These are phyloP conservation scores for Hemibagrus wyckioides DNA, from an alignment of 2,113 vertebrate species.

Conservation along the genomic window DNA sequence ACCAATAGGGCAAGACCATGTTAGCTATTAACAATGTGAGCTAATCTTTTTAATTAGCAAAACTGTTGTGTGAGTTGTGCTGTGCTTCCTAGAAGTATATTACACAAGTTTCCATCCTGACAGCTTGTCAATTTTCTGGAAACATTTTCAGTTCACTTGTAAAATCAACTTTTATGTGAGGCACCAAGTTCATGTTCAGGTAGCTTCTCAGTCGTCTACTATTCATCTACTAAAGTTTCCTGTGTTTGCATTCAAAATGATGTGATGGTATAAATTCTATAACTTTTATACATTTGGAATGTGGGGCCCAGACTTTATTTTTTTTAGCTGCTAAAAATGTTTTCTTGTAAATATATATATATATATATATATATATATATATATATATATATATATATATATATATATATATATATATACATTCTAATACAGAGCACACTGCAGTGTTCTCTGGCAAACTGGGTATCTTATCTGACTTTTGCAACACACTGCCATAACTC, in stretches of 20 bases:
- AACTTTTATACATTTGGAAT: background rate
- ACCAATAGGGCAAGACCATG: constrained; percentile 30
- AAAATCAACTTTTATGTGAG: background rate
- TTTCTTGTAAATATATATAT: background rate
- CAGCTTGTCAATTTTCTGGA: background rate
- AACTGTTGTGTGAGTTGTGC: background rate
- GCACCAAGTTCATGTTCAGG: background rate
- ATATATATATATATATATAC: too few species aligned
- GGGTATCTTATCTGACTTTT: constrained; percentile 24
- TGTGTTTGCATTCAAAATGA: too few species aligned
- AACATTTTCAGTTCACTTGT: background rate
- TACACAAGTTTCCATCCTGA: background rate
- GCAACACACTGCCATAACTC: constrained; percentile 21
- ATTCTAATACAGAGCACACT: background rate
- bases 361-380: too few species aligned
- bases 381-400: too few species aligned
- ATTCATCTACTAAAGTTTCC: background rate
- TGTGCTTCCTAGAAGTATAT: background rate
- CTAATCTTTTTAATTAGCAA: constrained; percentile 14
- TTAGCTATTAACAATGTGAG: constrained; percentile 51
- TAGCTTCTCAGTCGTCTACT: background rate
- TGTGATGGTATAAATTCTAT: background rate
- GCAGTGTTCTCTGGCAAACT: background rate
- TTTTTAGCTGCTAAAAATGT: background rate
- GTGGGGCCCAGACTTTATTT: background rate